These are phyloP conservation scores for Balaenoptera acutorostrata DNA, from an alignment of 2,113 vertebrate species.

Conservation along the genomic window DNA sequence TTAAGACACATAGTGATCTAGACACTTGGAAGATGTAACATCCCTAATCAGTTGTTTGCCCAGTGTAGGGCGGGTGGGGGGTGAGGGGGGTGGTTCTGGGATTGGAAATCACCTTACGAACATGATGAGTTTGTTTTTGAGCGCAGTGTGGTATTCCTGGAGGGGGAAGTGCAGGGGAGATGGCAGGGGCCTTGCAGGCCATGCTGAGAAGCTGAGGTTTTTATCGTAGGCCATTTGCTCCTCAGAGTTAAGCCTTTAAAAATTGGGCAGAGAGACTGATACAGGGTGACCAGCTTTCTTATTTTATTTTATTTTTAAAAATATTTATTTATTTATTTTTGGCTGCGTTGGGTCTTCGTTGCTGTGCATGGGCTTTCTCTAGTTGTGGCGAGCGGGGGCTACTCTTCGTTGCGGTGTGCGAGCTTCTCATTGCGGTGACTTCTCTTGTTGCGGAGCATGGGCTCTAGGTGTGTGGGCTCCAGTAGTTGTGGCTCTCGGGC, in stretches of 20 bases:
- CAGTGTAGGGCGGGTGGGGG: background rate
- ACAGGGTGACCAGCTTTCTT: background rate
- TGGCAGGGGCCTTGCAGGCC: background rate
- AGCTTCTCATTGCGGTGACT: too few relatives aligned
- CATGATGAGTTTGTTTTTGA: background rate
- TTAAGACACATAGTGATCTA: background rate
- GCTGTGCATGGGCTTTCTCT: too few relatives aligned
- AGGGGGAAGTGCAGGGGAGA: background rate
- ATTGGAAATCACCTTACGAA: background rate
- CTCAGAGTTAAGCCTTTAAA: background rate
- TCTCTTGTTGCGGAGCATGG: too few relatives aligned
- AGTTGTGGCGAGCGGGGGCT: too few relatives aligned
- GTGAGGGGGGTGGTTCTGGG: background rate
- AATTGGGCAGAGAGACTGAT: background rate
- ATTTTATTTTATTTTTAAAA: too few relatives aligned
- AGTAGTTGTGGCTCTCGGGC: too few relatives aligned
- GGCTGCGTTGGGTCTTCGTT: too few relatives aligned
- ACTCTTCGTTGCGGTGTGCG: accelerated
- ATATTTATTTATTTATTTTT: too few relatives aligned
- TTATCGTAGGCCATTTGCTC: background rate
- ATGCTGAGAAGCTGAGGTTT: background rate
- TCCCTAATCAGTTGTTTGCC: background rate
- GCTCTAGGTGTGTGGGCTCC: too few relatives aligned
- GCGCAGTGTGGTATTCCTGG: background rate
- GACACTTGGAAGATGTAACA: background rate